Conservation (phyloP, 2,797 vertebrate genomes). For the Lutjanus campechanus region DNA sequence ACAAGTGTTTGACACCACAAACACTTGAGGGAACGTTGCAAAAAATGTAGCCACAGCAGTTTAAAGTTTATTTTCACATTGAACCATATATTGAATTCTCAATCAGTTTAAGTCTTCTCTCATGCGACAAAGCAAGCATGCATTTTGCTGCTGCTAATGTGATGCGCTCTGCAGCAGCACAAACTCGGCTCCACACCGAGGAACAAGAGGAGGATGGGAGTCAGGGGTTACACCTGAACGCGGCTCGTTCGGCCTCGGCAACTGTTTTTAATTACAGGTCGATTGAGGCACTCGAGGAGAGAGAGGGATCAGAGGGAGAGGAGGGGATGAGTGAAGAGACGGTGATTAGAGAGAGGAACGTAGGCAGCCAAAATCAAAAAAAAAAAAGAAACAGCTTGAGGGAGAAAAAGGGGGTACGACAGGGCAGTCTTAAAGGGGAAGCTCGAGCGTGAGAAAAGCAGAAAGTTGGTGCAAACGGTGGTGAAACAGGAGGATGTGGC, state of each 20-base stretch:
- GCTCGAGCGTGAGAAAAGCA: not conserved
- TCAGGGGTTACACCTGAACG: slow-evolving; percentile 24
- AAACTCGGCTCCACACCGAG: not conserved
- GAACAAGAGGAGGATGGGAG: not conserved
- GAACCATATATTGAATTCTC: not conserved
- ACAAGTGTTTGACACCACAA: no score
- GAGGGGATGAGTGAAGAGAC: not conserved
- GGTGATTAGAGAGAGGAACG: slow-evolving; percentile 18
- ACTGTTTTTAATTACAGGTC: slow-evolving; percentile 48
- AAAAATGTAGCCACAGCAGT: no score
- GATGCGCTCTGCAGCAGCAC: slow-evolving; percentile 1
- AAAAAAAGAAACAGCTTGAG: slow-evolving; percentile 9
- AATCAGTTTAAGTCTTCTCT: not conserved
- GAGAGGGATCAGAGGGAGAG: slow-evolving; percentile 9
- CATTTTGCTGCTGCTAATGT: not conserved
- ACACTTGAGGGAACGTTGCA: no score
- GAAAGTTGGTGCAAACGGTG: not conserved
- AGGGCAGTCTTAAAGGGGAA: slow-evolving; percentile 23
- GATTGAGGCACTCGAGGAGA: slow-evolving; percentile 20
- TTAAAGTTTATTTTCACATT: no score
- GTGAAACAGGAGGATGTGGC: slow-evolving; percentile 18
- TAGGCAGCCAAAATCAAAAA: not conserved
- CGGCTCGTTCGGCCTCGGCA: not conserved
- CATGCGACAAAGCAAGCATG: not conserved
- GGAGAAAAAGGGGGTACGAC: not conserved